Base-by-base conservation (phyloP, 2,888 invertebrate genomes). In the Ferdinandea cuprea region DNA sequence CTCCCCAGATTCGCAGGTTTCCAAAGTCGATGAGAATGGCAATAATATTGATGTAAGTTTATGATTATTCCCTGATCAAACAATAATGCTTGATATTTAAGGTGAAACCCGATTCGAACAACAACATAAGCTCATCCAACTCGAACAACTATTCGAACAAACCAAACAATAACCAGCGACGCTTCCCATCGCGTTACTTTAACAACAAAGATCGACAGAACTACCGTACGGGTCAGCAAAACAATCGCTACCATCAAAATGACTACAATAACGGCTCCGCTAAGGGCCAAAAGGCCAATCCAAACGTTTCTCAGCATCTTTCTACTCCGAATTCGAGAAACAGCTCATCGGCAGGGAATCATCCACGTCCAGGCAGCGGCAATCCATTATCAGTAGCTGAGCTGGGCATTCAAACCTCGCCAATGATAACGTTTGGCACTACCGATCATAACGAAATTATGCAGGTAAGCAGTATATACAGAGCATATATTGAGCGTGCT, bases 181-280 rank as follows among this genome's bases (percentile, higher is more conserved):
- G 88, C 25, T 88, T 87, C 76, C 68, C 84, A 6, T 86, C 88
- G n/a, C 87, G 88, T 13, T 87, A 87, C 79, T 88, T 88, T 46
- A 87, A 86, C 63, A 86, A 81, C 48, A 88, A 87, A 72, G 87
- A 87, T 19, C 86, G 86, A 6, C 78, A 81, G 68, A 81, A 85
- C 56, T 85, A 85, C 50, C 85, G 85, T 44, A 73, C 85, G 8
- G 74, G 50, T 21, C 59, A 69, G 40, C 80, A 76, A 15, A 68
- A 44, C n/a, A 71, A 71, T 56, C 80, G 80, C 17, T 85, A 56
- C 42, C 77, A 78, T 13, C 85, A 85, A 61, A 85, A 81, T 13
- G 86, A 85, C 0, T 72, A 71, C 2, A 78, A 69, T n/a, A 59
- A 46, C n/a, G 13, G 19, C 15, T 30, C 30, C 9, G 50, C 17